Conservation (phyloP, 2,888 invertebrate genomes). For the Drosophila mulleri region DNA sequence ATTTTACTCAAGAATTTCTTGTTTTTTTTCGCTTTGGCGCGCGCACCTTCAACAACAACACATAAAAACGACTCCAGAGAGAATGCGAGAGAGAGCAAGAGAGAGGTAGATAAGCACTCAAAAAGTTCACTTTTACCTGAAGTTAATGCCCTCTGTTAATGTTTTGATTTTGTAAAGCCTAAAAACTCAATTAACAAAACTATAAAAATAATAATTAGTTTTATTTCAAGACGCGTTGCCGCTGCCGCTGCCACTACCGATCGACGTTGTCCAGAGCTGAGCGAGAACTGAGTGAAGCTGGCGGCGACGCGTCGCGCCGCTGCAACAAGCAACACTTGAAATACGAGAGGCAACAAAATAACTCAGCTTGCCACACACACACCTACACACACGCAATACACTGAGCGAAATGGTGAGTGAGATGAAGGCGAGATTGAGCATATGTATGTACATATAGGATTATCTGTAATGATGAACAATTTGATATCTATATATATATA, state of each 20-base stretch:
- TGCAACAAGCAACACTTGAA: slow-evolving; percentile 54
- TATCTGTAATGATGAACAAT: background rate
- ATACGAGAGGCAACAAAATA: slow-evolving; percentile 55
- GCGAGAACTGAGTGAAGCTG: slow-evolving; percentile 56
- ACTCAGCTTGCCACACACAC: slow-evolving; percentile 53
- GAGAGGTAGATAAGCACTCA: background rate
- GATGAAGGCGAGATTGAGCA: background rate
- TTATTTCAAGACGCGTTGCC: slow-evolving; percentile 33
- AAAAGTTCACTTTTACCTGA: slow-evolving; percentile 13
- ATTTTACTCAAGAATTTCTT: slow-evolving; percentile 21
- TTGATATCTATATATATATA: background rate
- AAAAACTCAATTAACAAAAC: slow-evolving; percentile 13
- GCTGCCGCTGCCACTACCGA: slow-evolving; percentile 47
- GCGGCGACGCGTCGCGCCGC: slow-evolving; percentile 23
- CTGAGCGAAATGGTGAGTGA: slow-evolving; percentile 38
- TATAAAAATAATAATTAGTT: slow-evolving; percentile 12
- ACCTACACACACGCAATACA: slow-evolving; percentile 35
- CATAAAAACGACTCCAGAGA: slow-evolving; percentile 12
- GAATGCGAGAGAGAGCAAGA: background rate
- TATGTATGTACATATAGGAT: background rate
- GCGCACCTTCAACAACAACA: slow-evolving; percentile 29
- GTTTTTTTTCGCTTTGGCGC: slow-evolving; percentile 16
- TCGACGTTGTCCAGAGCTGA: slow-evolving; percentile 61
- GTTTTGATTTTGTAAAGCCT: background rate
- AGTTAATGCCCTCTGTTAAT: slow-evolving; percentile 14